Evolutionary conservation across 1,140 invertebrate species (phyloP), one percentile per base, ranked within the genome.

Genomic region (Camponotus pennsylvanicus): DNA sequence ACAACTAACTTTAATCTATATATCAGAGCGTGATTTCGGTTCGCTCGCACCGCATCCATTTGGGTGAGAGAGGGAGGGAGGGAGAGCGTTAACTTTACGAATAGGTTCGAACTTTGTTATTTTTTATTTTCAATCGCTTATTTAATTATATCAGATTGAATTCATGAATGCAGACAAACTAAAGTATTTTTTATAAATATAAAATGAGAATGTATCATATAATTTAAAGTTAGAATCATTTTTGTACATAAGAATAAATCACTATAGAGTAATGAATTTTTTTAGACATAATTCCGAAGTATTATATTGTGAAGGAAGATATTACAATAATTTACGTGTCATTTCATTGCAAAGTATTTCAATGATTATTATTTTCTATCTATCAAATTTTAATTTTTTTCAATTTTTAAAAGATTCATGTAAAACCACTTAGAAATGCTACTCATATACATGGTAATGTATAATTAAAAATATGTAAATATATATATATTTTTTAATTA

Each of bases 1-100:
- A 83, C 79, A 83, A 83, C 79, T 83, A 83, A 83, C 79, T 83
- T 83, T 83, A 83, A 83, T 83, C 79, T 83, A 83, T 83, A 83
- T 73, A 83, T 73, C 79, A 83, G 69, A 83, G 79, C 79, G 79
- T 83, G 79, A 83, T 83, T 83, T 83, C 8, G 69, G 61, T 67
- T 61, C 59, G 45, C 73, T 61, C 42, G 59, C 52, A 27, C 80
- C 27, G 4, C 21, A 40, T 21, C 40, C 40, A 15, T 15, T 21
- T 40, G 3, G 13, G 13, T 0, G 11, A 15, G 15, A 3, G 4
- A 1, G 0, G 4, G 49, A 0, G 49, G 4, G 49, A 1, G 3
- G 13, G 4, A 27, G 7, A 32, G 69, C 42, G 18, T 27, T 52
- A 83, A 83, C 79, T 83, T 75, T 37, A 57, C n/a, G 18, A 49